Evolutionary conservation across 2,888 invertebrate species (phyloP).

Genomic region (Chloroclystis v-ata): DNA sequence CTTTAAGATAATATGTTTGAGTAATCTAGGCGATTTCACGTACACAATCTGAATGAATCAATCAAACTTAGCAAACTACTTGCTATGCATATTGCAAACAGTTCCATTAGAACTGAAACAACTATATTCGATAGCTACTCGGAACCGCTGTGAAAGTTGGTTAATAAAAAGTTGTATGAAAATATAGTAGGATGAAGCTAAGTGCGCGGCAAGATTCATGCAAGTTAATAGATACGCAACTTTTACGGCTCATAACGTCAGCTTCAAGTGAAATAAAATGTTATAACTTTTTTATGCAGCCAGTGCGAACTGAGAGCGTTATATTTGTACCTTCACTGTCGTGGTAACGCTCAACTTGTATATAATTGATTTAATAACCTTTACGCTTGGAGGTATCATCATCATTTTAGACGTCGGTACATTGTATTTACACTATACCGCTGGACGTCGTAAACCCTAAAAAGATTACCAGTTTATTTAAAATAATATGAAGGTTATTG

Average conservation of each 20-base stretch:
- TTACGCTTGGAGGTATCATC: no score
- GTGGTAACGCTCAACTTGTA: constrained; percentile 16
- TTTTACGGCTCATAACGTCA: constrained; percentile 59
- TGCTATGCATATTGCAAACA: no score
- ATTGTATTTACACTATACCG: no score
- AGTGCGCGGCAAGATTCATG: constrained; percentile 48
- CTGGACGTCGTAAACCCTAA: no score
- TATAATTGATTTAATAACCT: constrained; percentile 19
- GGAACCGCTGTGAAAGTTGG: not conserved
- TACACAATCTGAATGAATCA: no score
- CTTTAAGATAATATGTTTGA: no score
- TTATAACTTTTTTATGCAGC: constrained; percentile 49
- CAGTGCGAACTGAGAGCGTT: constrained; percentile 33
- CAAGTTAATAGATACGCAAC: constrained; percentile 59
- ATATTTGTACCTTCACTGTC: constrained; percentile 22
- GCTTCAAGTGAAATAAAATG: constrained; percentile 57
- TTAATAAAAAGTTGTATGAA: constrained; percentile 18
- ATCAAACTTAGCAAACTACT: no score
- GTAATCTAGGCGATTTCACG: no score
- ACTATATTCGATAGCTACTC: not conserved
- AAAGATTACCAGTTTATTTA: no score
- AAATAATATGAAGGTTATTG: no score
- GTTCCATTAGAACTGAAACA: not conserved
- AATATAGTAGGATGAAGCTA: constrained; percentile 35
- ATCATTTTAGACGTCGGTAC: no score